Evolutionary conservation across 2,888 invertebrate species (phyloP).

Genomic region (Molanna angustata): DNA sequence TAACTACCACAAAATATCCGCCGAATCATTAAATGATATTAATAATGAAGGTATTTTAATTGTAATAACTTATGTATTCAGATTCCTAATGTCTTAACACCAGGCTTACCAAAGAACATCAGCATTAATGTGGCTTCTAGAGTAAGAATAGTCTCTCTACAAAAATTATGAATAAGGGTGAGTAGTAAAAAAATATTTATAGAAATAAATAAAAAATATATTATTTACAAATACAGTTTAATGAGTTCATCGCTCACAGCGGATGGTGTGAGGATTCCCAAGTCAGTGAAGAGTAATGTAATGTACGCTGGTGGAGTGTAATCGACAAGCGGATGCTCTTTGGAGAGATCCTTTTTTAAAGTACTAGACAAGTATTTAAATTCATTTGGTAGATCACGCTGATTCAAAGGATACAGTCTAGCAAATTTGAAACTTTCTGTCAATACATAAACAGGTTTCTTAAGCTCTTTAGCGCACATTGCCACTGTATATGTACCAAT

Average conservation of each 20-base stretch:
- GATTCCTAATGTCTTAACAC: no score
- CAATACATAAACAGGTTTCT: constrained; percentile 93
- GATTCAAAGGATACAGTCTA: constrained; percentile 89
- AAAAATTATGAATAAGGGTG: no score
- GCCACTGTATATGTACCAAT: constrained; percentile 84
- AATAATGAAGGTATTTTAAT: no score
- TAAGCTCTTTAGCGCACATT: constrained; percentile 81
- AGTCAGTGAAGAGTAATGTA: constrained; percentile 89
- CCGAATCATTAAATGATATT: no score
- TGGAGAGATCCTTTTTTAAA: constrained; percentile 46
- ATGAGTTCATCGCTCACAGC: constrained; percentile 98
- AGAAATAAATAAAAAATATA: no score
- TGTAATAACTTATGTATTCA: no score
- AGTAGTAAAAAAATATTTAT: no score
- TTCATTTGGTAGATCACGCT: constrained; percentile 83
- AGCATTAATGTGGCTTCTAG: no score
- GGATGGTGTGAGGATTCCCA: constrained; percentile 93
- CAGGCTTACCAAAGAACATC: no score
- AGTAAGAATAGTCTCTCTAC: no score
- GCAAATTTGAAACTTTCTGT: constrained; percentile 98
- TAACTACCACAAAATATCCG: no score
- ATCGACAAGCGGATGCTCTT: constrained; percentile 87
- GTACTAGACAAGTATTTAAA: constrained; percentile 69
- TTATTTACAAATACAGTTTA: constrained; percentile 91
- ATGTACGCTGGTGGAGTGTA: constrained; percentile 96